A percentile compares a stretch with the other conserved stretches of the same genome.
Conservation (phyloP, 2,797 vertebrate species). For the Halcyon chelicuti region DNA sequence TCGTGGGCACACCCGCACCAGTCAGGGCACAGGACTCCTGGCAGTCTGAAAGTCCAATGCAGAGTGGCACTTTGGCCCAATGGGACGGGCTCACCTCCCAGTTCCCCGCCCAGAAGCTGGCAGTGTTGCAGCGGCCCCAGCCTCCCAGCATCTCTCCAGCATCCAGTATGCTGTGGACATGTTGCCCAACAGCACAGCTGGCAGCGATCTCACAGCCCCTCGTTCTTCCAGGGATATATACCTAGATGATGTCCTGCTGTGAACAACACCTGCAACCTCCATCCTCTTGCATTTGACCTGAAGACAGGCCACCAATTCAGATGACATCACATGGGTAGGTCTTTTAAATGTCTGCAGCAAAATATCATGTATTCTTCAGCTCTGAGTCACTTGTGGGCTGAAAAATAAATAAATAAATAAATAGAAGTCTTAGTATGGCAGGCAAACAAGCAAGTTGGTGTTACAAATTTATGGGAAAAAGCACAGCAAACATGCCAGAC, state of each 20-base stretch:
- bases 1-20: neutral
- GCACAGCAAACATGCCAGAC: neutral
- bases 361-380: neutral
- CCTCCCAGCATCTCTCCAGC: neutral
- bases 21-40: accelerated
- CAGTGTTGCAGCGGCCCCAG: accelerated
- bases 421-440: neutral
- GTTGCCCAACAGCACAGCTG: neutral
- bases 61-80: neutral
- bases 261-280: neutral
- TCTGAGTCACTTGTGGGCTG: neutral
- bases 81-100: neutral
- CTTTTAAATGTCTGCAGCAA: neutral
- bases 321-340: neutral
- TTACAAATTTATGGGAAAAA: neutral
- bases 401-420: neutral
- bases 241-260: neutral
- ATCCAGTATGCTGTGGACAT: accelerated
- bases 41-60: neutral
- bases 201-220: accelerated
- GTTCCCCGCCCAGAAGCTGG: neutral
- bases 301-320: neutral
- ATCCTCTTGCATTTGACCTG: accelerated
- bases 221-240: neutral
- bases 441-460: neutral